Conservation (phyloP, 2,797 vertebrate species). For the Mus minutoides region DNA sequence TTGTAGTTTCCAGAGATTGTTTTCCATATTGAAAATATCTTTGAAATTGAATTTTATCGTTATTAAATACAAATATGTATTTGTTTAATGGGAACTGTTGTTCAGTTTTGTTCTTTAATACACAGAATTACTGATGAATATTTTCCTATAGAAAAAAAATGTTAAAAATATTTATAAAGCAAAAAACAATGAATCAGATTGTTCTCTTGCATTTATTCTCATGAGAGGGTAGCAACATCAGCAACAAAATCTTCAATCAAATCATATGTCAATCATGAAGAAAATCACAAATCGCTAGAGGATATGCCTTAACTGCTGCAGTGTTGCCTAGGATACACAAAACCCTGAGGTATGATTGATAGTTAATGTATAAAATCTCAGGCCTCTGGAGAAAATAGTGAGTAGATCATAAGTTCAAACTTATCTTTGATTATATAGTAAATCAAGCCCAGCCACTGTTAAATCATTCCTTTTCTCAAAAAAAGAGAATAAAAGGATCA, state of each 20-base stretch:
- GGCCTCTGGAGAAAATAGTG: not conserved
- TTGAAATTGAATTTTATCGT: not conserved
- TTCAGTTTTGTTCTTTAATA: not conserved
- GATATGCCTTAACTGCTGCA: too few species aligned
- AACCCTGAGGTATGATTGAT: not conserved
- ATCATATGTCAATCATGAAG: not conserved
- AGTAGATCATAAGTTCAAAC: not conserved
- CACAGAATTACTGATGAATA: not conserved
- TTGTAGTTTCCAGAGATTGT: not conserved
- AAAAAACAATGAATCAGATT: not conserved
- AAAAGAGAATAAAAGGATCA: too few species aligned
- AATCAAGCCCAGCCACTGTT: not conserved
- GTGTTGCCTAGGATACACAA: not conserved
- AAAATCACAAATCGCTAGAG: not conserved
- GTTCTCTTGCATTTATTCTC: not conserved
- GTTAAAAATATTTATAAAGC: not conserved
- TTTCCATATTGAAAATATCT: not conserved
- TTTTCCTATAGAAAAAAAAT: not conserved
- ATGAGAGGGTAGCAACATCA: not conserved
- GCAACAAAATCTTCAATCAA: not conserved
- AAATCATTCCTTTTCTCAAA: not conserved
- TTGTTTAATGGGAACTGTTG: not conserved
- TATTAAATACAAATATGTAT: not conserved
- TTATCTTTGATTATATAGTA: not conserved
- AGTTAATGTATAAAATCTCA: not conserved